Base-by-base conservation (phyloP, 2,888 invertebrate genomes). In the Ariolimax columbianus region DNA sequence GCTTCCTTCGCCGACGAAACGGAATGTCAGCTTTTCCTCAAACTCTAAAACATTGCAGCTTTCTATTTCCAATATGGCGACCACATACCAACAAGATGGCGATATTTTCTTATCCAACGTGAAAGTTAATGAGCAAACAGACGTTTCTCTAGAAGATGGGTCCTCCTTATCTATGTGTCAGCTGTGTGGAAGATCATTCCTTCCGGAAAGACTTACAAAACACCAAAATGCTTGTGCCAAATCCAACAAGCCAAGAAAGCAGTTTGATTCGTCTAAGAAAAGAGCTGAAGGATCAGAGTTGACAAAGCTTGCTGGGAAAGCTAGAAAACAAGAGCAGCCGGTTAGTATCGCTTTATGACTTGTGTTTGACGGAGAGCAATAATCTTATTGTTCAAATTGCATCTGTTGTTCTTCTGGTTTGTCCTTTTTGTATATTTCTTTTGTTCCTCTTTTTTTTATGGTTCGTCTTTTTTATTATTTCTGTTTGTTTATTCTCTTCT, bases 281-380 rank as follows among this genome's bases (percentile, higher is more conserved):
- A 88, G 94, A 84, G 90, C 98, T 80, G 95, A 96, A 94, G 98
- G 98, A 40, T 98, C 98, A 0, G 98, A 98, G 91, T 96, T 97
- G 51, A 98, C 97, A 92, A 95, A 96, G 75, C 97, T 96, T 92
- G 95, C 96, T 77, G 95, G 93, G 89, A 96, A 89, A 78, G 14
- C 77, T n/a, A 78, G 30, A 47, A 68, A 43, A 51, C 55, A 63
- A 17, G 84, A 86, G 9, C 82, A 72, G 1, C 84, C 86, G 78
- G 90, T 90, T 85, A 88, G 89, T 86, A n/a, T 66, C 14, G 9
- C 9, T 55, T 19, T 55, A 19, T n/a, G n/a, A n/a, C n/a, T n/a
- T n/a, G n/a, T n/a, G n/a, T n/a, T n/a, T n/a, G n/a, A n/a, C n/a
- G n/a, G n/a, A n/a, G n/a, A n/a, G n/a, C n/a, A n/a, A n/a, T n/a